Base-by-base conservation (phyloP, 92 coral and sea anemone genomes). In the Actinostola sp. region DNA sequence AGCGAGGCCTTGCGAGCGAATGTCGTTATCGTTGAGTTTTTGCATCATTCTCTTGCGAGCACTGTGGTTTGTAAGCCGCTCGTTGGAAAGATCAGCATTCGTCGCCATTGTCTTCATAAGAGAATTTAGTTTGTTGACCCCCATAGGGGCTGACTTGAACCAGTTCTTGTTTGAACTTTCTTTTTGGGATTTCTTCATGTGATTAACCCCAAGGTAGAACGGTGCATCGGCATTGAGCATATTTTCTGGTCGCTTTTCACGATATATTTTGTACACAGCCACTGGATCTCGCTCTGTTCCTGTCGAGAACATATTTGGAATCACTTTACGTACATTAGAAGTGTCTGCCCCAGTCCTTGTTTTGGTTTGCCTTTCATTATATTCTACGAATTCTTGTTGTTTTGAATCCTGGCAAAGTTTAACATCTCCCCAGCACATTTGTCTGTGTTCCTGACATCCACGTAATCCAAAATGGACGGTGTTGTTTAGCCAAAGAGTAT, bases 401-500 rank as follows among this genome's bases (percentile, higher is more conserved):
- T 46, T 21, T 33, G 66, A 42, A 51, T 78, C 84, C 63, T 61
- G 42, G 35, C 29, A 30, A 44, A 68, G 71, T 33, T 78, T 60
- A 26, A 58, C 77, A 70, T 78, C 84, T 36, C 77, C 84, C 84
- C 84, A 80, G 46, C 79, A 69, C 71, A 79, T n/a, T 45, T 79
- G 72, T 48, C 71, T 69, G 41, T 79, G 77, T 46, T 79, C 78
- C 41, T 71, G 79, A 58, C 86, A 80, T 30, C 75, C 79, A 30
- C 75, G 73, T 45, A 73, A 15, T 12, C 81, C 86, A 44, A 81
- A 81, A 34, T 81, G 76, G 12, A 81, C 66, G 66, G 58, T 42
- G 56, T 81, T 73, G 68, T 73, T 73, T 21, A 82, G 72, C 87
- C 87, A 74, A n/a, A 82, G 55, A 45, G 82, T 82, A 60, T 74